Evolutionary conservation across 53 echinoderm and acorn worm genomes (phyloP).

Genomic region (Echinometra lucunter): DNA sequence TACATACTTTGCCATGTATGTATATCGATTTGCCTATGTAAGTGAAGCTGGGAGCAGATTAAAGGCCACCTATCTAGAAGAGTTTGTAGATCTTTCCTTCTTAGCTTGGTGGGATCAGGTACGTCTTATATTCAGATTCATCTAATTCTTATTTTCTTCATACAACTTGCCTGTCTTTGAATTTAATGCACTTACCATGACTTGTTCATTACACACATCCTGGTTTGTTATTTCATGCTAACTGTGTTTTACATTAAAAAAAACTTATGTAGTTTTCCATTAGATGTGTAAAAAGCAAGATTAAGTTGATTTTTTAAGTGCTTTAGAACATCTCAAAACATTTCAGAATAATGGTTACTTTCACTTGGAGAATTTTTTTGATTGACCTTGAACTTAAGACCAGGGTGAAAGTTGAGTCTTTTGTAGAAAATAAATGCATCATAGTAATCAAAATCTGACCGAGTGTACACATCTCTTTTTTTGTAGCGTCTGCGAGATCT

Average conservation of each 20-base stretch:
- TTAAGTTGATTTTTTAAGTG: background rate
- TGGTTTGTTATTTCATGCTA: background rate
- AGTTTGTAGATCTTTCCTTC: slow-evolving; percentile 80
- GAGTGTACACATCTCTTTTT: no score
- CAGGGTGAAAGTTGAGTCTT: no score
- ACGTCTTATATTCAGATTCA: background rate
- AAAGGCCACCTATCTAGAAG: slow-evolving; percentile 76
- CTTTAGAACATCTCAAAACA: no score
- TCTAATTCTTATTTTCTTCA: background rate
- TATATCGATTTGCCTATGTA: slow-evolving; percentile 89
- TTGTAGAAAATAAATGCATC: no score
- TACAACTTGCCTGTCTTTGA: no score
- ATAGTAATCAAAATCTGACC: no score
- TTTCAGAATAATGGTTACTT: no score
- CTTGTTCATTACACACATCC: no score
- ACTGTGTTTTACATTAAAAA: background rate
- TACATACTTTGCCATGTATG: slow-evolving; percentile 91
- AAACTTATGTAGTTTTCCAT: background rate
- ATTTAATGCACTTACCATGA: no score
- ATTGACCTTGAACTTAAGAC: no score
- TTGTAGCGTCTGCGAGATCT: slow-evolving; percentile 85
- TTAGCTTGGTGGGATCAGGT: slow-evolving; percentile 99
- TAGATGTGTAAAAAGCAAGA: background rate
- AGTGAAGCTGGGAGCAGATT: slow-evolving; percentile 76
- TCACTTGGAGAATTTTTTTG: no score